Conservation (phyloP, 2,113 vertebrate genomes). For the Sorex fumeus region DNA sequence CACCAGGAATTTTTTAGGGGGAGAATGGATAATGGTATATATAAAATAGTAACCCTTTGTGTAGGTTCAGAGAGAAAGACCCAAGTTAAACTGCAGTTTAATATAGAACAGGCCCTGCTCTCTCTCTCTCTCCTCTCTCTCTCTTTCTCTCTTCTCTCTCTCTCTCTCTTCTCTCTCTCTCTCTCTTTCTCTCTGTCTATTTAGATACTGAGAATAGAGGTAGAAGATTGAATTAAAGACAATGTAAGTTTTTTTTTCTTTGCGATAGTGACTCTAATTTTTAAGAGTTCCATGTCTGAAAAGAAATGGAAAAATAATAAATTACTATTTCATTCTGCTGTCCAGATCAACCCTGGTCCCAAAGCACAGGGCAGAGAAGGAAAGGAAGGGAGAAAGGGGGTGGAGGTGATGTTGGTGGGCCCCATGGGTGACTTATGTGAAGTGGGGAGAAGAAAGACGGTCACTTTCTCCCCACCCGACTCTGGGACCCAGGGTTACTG, state of each 20-base stretch:
- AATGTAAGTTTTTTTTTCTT: not conserved
- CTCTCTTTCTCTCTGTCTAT: not conserved
- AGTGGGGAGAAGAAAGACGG: too few relatives aligned
- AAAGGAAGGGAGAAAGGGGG: too few relatives aligned
- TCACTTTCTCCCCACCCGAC: too few relatives aligned
- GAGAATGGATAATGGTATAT: not conserved
- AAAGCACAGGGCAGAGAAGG: too few relatives aligned
- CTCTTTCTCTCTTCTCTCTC: too few relatives aligned
- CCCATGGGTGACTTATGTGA: too few relatives aligned
- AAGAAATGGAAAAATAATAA: not conserved
- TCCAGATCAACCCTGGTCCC: too few relatives aligned
- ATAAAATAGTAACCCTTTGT: not conserved
- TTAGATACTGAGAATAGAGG: not conserved
- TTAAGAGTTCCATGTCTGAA: not conserved
- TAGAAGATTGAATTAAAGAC: constrained; percentile 13
- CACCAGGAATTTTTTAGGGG: not conserved
- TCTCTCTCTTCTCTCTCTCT: too few relatives aligned
- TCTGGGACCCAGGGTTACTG: too few relatives aligned
- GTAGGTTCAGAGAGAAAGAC: not conserved
- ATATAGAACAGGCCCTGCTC: not conserved
- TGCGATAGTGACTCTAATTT: not conserved
- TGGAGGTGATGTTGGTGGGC: too few relatives aligned
- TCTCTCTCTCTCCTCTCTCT: too few relatives aligned
- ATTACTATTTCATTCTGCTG: too few relatives aligned
- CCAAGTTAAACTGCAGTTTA: not conserved